Evolutionary conservation across 2,113 vertebrate genomes (phyloP).

Genomic region (Sylvilagus bachmani): DNA sequence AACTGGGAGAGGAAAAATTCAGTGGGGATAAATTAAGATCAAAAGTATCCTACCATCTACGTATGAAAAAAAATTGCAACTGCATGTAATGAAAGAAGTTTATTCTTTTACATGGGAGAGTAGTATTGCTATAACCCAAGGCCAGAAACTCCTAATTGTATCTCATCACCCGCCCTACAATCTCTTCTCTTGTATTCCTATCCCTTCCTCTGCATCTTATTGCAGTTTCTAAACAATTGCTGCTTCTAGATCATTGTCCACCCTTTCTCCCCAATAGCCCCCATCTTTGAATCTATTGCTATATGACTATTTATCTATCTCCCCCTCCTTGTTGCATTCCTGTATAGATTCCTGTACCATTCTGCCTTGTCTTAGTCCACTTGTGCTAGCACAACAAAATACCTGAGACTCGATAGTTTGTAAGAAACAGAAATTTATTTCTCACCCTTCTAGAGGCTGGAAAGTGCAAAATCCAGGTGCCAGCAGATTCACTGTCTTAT

Average conservation of each 20-base stretch:
- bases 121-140: neutral
- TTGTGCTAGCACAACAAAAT: neutral
- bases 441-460: neutral
- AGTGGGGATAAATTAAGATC: slow-evolving; percentile 23
- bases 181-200: neutral
- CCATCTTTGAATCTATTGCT: neutral
- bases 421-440: neutral
- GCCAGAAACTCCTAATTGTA: neutral
- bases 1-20: neutral
- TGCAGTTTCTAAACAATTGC: neutral
- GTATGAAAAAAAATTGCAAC: neutral
- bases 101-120: neutral
- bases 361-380: neutral
- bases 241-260: neutral
- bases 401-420: neutral
- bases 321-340: neutral
- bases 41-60: neutral
- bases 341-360: neutral
- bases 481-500: neutral
- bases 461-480: neutral
- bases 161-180: neutral
- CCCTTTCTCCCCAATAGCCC: neutral
- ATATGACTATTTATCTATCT: neutral
- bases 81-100: neutral
- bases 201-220: neutral